A percentile compares a stretch with the other conserved stretches of the same genome.
phyloP scores from a whole-genome alignment of 2,113 vertebrate species.

The Petromus typicus region DNA sequence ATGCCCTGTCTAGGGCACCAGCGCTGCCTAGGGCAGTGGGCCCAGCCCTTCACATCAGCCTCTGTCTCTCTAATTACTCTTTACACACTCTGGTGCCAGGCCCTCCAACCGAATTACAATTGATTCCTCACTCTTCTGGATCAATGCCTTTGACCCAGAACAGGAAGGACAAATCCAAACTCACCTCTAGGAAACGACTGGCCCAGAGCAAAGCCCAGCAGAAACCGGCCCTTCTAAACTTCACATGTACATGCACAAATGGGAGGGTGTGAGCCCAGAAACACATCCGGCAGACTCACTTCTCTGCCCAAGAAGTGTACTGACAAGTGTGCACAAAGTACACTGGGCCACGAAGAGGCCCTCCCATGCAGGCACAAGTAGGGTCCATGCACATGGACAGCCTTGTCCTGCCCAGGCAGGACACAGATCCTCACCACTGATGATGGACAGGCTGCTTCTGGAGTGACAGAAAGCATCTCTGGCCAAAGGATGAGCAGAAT shows the following conservation, averaged over 20 bases:
- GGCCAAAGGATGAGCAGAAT: neutral
- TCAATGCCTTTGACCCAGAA: conserved; percentile 86
- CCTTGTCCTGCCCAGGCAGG: neutral
- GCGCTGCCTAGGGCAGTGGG: neutral
- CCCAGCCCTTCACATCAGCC: conserved; percentile 6
- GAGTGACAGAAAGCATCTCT: neutral
- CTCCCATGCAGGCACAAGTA: neutral
- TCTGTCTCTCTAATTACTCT: conserved; percentile 84
- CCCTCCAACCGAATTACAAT: conserved; percentile 86
- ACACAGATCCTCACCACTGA: neutral
- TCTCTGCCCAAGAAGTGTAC: neutral
- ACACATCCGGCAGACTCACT: accelerated
- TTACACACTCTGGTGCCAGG: conserved; percentile 67
- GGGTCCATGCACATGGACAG: neutral
- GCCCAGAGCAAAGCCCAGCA: neutral
- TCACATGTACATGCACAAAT: neutral
- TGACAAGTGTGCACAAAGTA: neutral
- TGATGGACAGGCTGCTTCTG: neutral
- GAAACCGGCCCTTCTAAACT: neutral
- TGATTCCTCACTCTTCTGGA: conserved; percentile 82
- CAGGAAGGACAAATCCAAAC: conserved; percentile 83
- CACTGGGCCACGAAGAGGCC: neutral
- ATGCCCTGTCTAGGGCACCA: neutral
- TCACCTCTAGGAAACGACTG: neutral
- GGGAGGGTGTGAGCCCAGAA: accelerated